A percentile compares a stretch with the other conserved stretches of the same genome.
These are phyloP conservation scores for Octomys mimax DNA, from an alignment of 2,797 vertebrate genomes.

Conservation along the genomic window DNA sequence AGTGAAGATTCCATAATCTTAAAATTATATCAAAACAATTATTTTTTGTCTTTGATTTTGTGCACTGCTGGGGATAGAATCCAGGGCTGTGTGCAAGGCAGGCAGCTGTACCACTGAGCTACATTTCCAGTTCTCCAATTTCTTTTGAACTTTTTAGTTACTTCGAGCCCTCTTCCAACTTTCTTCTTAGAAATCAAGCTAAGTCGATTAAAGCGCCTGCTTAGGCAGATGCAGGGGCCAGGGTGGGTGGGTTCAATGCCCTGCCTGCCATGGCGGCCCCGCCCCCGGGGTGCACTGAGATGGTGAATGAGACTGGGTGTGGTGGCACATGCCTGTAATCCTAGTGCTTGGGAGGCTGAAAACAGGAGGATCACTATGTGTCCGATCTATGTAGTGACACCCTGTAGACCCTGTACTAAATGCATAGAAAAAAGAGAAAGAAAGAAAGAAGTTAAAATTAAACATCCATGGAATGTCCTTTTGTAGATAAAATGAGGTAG, in stretches of 20 bases:
- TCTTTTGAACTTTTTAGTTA: neutral
- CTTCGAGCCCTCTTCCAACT: neutral
- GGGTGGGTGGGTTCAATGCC: too few species aligned
- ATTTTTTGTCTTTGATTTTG: neutral
- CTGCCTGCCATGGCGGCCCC: too few species aligned
- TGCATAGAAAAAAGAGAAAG: too few species aligned
- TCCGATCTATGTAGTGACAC: too few species aligned
- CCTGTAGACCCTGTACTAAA: too few species aligned
- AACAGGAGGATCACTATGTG: too few species aligned
- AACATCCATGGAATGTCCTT: neutral
- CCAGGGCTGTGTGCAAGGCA: neutral
- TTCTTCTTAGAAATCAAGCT: constrained; percentile 11
- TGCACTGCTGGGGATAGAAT: neutral
- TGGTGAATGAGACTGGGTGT: too few species aligned
- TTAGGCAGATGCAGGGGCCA: too few species aligned
- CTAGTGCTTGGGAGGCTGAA: too few species aligned
- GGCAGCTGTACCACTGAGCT: neutral
- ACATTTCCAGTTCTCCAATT: neutral
- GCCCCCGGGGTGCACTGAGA: too few species aligned
- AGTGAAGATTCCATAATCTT: neutral
- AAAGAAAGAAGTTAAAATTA: neutral
- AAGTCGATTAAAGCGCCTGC: too few species aligned
- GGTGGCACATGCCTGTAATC: too few species aligned
- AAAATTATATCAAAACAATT: neutral
- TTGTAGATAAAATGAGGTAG: constrained; percentile 9